Percentiles rank a stretch among this genome's conserved stretches.
Evolutionary conservation across 2,888 invertebrate species (phyloP).

Genomic region (Creontiades dilutus): DNA sequence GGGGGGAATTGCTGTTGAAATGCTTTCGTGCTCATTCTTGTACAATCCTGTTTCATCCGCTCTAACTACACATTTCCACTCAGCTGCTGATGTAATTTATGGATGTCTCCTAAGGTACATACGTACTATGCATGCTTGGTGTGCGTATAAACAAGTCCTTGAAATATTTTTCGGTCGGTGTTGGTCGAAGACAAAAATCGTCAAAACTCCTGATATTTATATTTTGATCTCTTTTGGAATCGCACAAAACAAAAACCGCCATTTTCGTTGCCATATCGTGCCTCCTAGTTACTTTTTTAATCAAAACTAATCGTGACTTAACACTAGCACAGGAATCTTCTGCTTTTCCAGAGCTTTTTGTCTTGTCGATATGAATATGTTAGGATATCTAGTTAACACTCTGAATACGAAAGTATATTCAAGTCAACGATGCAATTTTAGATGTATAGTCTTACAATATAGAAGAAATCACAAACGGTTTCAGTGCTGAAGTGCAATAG

Average conservation of each 20-base stretch:
- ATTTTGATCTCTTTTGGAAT: background rate
- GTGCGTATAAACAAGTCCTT: too few relatives aligned
- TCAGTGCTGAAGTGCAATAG: background rate
- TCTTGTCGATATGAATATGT: background rate
- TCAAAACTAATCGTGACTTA: slow-evolving; percentile 18
- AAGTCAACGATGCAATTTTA: slow-evolving; percentile 29
- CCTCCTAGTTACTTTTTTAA: slow-evolving; percentile 32
- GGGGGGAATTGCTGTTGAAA: too few relatives aligned
- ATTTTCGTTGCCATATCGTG: slow-evolving; percentile 27
- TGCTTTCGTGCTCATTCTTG: too few relatives aligned
- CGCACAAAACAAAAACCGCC: background rate
- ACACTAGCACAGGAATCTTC: background rate
- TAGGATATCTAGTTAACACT: background rate
- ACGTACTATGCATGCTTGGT: too few relatives aligned
- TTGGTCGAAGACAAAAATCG: too few relatives aligned
- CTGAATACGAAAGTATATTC: background rate
- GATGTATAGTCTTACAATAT: background rate
- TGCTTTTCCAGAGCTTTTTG: slow-evolving; percentile 1
- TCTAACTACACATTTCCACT: too few relatives aligned
- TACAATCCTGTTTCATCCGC: too few relatives aligned
- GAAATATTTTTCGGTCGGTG: too few relatives aligned
- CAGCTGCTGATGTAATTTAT: too few relatives aligned
- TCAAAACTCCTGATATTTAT: background rate
- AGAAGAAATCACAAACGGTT: slow-evolving; percentile 19
- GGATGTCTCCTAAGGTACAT: too few relatives aligned